Percentiles rank a stretch among this genome's conserved stretches.
phyloP scores from a whole-genome alignment of 2,888 invertebrate species.

The Agrochola circellaris region DNA sequence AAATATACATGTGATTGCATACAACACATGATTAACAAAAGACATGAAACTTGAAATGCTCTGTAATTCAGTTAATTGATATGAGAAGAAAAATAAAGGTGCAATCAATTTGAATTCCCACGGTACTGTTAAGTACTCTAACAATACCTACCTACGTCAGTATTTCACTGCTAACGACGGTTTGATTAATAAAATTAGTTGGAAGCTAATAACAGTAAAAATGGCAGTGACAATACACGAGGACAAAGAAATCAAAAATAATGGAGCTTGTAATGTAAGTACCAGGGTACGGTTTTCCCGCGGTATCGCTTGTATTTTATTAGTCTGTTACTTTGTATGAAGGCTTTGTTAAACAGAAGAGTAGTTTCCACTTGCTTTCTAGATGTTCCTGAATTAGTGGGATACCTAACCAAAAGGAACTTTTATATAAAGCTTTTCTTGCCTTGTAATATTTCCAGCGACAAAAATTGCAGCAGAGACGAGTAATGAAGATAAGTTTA shows the following conservation, averaged over 20 bases:
- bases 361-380: neutral
- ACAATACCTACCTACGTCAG: slow-evolving; percentile 34
- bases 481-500: neutral
- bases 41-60: slow-evolving; percentile 17
- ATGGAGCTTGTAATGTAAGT: slow-evolving; percentile 5
- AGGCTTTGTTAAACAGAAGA: neutral
- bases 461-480: neutral
- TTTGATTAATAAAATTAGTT: slow-evolving; percentile 62
- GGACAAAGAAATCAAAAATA: slow-evolving; percentile 49
- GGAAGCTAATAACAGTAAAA: slow-evolving; percentile 42
- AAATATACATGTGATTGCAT: neutral
- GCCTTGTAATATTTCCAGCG: neutral
- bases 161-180: slow-evolving; percentile 56
- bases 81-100: slow-evolving; percentile 21
- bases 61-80: slow-evolving; percentile 31
- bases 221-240: slow-evolving; percentile 46
- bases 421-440: neutral
- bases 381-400: neutral
- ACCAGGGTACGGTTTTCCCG: slow-evolving; percentile 12
- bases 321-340: neutral
- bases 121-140: slow-evolving; percentile 31
- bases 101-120: slow-evolving; percentile 53
- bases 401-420: neutral
- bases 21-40: slow-evolving; percentile 6
- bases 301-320: slow-evolving; percentile 20